phyloP scores from a whole-genome alignment of 2,113 vertebrate species.

The Paratilapia polleni region DNA sequence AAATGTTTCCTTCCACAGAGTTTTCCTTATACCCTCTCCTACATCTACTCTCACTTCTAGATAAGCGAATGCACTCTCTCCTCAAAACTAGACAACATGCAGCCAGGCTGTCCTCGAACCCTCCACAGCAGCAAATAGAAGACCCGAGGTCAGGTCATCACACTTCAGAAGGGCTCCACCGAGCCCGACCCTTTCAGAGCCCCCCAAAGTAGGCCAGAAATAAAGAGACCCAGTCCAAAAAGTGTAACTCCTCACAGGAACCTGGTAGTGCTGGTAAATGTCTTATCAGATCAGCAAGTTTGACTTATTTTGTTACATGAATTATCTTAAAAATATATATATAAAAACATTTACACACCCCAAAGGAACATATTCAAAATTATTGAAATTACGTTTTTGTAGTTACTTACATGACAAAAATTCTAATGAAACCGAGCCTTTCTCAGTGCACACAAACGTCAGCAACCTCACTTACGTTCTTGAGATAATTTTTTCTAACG shows the following conservation, averaged over 20 bases:
- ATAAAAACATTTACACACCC: background rate
- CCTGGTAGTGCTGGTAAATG: background rate
- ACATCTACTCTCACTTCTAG: background rate
- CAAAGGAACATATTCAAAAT: background rate
- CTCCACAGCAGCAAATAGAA: background rate
- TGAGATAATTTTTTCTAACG: background rate
- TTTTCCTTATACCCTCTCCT: background rate
- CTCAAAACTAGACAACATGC: background rate
- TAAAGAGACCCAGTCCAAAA: background rate
- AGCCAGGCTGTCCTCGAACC: background rate
- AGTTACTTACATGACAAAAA: background rate
- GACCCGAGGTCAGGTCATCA: background rate
- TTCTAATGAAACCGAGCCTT: background rate
- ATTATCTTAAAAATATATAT: background rate
- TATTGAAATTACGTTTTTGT: background rate
- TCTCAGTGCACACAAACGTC: background rate
- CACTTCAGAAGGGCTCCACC: background rate
- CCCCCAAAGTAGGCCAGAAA: background rate
- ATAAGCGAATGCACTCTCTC: background rate
- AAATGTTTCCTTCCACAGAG: background rate
- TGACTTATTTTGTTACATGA: background rate
- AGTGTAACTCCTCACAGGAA: background rate
- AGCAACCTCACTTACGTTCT: background rate
- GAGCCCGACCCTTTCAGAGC: background rate
- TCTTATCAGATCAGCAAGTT: background rate